Base-by-base conservation (phyloP, 2,797 vertebrate species). In the Neosalanx taihuensis region DNA sequence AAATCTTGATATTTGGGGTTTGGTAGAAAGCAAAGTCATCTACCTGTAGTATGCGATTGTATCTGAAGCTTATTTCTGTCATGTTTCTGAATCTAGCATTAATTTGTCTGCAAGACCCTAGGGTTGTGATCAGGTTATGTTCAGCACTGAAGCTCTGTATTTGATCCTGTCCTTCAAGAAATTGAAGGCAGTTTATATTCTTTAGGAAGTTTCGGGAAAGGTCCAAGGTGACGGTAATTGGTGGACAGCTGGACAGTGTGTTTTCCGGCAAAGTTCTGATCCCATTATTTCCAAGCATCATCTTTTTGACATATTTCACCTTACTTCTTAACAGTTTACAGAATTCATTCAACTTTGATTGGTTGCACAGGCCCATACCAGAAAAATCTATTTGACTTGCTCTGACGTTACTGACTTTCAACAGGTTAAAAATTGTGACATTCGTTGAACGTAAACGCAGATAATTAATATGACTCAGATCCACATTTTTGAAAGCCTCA, bases 11-110 rank as follows among this genome's bases (percentile, higher is more conserved):
- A 1, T 87, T 81, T 61, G 82, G 90, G 17, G 84, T 86, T 6
- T 87, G 72, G 65, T 29, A 3, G 81, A 94, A 95, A 60, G 92
- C 91, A 76, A 63, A 17, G 33, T 29, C 0, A 0, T 0, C 0
- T 9, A 94, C 86, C 1, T 49, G 30, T n/a, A 88, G 81, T 68
- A 94, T 93, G 37, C 89, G 89, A 77, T 94, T 94, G 79, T 92
- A 93, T 37, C 92, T 87, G 70, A 81, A 92, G 73, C 83, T 91
- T 58, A 93, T 49, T 29, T 74, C 72, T 72, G 71, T 66, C 35
- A 93, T 33, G 12, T 74, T 63, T 3, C 4, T 17, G 29, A 31
- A 17, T 12, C 13, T 5, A 1, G 0, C 30, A 0, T 33, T 3
- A 4, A 4, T 0, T n/a, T 0, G 60, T 1, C 15, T 53, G 81